phyloP scores from a whole-genome alignment of 92 coral and sea anemone species.

The Ricordea florida region DNA sequence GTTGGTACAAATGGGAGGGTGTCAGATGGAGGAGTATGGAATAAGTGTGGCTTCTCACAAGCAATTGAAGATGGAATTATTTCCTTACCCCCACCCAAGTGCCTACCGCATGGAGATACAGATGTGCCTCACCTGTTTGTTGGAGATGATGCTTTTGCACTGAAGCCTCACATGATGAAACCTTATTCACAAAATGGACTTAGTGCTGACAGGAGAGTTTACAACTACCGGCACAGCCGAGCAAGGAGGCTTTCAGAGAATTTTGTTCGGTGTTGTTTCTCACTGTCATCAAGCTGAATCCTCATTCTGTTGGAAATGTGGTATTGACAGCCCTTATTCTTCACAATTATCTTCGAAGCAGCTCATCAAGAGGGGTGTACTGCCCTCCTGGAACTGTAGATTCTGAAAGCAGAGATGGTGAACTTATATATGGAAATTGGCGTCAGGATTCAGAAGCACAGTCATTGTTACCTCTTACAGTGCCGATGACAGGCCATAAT shows the following conservation, averaged over 20 bases:
- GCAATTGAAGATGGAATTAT: conserved; percentile 42
- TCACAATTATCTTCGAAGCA: conserved; percentile 30
- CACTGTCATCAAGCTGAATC: not conserved
- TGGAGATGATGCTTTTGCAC: conserved; percentile 60
- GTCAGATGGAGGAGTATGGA: conserved; percentile 66
- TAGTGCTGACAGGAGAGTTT: conserved; percentile 29
- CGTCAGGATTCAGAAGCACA: conserved; percentile 37
- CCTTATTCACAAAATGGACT: conserved; percentile 56
- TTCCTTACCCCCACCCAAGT: conserved; percentile 39
- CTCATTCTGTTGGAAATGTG: conserved; percentile 6
- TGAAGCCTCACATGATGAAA: conserved; percentile 45
- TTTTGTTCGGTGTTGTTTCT: not conserved
- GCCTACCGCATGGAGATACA: conserved; percentile 37
- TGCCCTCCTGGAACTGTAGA: conserved; percentile 14
- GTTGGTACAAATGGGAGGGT: conserved; percentile 63
- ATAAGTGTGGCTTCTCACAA: conserved; percentile 52
- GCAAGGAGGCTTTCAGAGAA: conserved; percentile 51
- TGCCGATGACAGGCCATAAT: conserved; percentile 62
- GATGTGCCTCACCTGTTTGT: conserved; percentile 49
- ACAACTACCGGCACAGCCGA: conserved; percentile 56
- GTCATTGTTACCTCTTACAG: conserved; percentile 38
- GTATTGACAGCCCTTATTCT: conserved; percentile 23
- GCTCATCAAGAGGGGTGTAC: conserved; percentile 14
- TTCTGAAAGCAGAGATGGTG: not conserved
- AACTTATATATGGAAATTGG: conserved; percentile 10